Evolutionary conservation across 2,113 vertebrate species (phyloP).

Genomic region (Podilymbus podiceps): DNA sequence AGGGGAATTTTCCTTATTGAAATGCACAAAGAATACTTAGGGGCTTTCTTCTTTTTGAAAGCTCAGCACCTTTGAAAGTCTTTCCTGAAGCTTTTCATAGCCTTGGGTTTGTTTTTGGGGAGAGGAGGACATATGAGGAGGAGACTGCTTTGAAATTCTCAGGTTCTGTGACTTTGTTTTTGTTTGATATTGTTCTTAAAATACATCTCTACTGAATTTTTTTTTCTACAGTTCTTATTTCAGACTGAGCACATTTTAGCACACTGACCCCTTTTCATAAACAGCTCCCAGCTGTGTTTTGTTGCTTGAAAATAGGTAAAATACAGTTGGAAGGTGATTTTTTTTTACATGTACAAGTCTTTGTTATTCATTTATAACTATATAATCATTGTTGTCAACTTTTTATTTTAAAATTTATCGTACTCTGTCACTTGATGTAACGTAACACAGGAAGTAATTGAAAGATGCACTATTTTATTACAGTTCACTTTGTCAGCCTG

Average conservation of each 20-base stretch:
- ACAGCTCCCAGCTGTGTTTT: constrained; percentile 5
- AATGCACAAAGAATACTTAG: background rate
- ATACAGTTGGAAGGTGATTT: background rate
- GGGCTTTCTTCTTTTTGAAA: constrained; percentile 18
- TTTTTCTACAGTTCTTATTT: background rate
- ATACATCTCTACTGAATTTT: background rate
- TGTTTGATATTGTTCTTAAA: constrained; percentile 43
- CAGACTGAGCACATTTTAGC: background rate
- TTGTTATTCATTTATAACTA: constrained; percentile 7
- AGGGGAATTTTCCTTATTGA: constrained; percentile 13
- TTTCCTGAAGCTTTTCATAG: constrained; percentile 31
- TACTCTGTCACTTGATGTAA: background rate
- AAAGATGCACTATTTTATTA: constrained; percentile 3
- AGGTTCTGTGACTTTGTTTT: background rate
- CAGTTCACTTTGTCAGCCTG: background rate
- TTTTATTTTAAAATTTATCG: background rate
- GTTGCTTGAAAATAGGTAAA: background rate
- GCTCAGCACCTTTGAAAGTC: background rate
- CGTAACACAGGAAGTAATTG: background rate
- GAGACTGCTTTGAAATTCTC: background rate
- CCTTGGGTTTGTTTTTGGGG: background rate
- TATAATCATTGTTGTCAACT: background rate
- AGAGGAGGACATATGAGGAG: background rate
- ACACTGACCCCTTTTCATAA: background rate
- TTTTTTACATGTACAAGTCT: background rate